These are phyloP conservation scores for Piezodorus guildinii DNA, from an alignment of 1,140 invertebrate species.

Conservation along the genomic window DNA sequence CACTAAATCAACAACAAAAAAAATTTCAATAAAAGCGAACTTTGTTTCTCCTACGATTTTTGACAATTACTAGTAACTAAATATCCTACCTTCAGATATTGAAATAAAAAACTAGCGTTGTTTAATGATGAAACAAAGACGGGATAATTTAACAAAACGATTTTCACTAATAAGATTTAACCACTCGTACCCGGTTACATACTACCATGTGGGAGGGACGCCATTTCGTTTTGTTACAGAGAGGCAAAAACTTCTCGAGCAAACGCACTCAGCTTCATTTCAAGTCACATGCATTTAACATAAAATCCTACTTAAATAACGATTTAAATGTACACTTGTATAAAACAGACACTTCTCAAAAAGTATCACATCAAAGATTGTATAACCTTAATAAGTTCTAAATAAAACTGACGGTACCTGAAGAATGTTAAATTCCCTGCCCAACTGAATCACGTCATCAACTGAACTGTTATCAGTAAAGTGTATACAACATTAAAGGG, in stretches of 20 bases:
- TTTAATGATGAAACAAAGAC: too few relatives aligned
- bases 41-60: too few relatives aligned
- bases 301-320: neutral
- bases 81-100: too few relatives aligned
- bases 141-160: too few relatives aligned
- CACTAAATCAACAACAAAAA: too few relatives aligned
- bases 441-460: slow-evolving; percentile 10
- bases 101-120: too few relatives aligned
- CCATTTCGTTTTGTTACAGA: slow-evolving; percentile 16
- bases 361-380: slow-evolving; percentile 5
- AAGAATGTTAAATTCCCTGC: slow-evolving; percentile 7
- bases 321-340: neutral
- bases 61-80: too few relatives aligned
- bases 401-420: slow-evolving; percentile 14
- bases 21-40: too few relatives aligned
- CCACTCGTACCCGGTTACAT: slow-evolving; percentile 20
- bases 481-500: neutral
- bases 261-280: neutral
- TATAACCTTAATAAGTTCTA: slow-evolving; percentile 8
- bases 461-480: slow-evolving; percentile 5
- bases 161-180: too few relatives aligned
- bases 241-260: slow-evolving; percentile 1
- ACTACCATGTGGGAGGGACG: slow-evolving; percentile 23
- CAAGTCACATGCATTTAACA: neutral
- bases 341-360: neutral